A percentile compares a stretch with the other conserved stretches of the same genome.
Evolutionary conservation across 2,113 vertebrate genomes (phyloP).

Genomic region (Argyrosomus japonicus): DNA sequence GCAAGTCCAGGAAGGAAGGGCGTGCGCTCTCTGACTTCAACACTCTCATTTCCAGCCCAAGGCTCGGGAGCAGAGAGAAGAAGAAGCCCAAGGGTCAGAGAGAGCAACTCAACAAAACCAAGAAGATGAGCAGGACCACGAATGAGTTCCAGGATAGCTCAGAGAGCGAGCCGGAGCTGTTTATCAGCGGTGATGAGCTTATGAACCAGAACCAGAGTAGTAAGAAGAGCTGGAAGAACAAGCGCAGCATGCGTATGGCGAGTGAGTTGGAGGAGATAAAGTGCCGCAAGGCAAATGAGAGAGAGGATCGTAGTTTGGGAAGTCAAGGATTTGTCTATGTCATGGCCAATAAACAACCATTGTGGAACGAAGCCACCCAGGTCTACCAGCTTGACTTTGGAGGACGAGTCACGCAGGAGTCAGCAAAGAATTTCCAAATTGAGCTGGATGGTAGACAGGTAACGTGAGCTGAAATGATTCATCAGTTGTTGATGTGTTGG

Average conservation of each 20-base stretch:
- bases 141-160: slow-evolving; percentile 99
- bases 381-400: slow-evolving; percentile 99
- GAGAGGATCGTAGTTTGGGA: slow-evolving; percentile 94
- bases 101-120: slow-evolving; percentile 92
- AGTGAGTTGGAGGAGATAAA: slow-evolving; percentile 96
- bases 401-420: slow-evolving; percentile 98
- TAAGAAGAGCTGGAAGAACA: slow-evolving; percentile 98
- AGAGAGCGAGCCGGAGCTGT: slow-evolving; percentile 97
- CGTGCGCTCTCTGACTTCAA: slow-evolving; percentile 95
- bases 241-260: slow-evolving; percentile 91
- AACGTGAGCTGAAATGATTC: slow-evolving; percentile 32
- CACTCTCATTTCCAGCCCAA: slow-evolving; percentile 94
- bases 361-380: slow-evolving; percentile 98
- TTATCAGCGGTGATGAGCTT: slow-evolving; percentile 96
- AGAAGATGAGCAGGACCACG: slow-evolving; percentile 94
- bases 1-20: slow-evolving; percentile 94
- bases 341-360: slow-evolving; percentile 98
- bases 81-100: slow-evolving; percentile 97
- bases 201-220: slow-evolving; percentile 98
- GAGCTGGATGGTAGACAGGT: slow-evolving; percentile 98
- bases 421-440: slow-evolving; percentile 99
- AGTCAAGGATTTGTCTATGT: slow-evolving; percentile 98
- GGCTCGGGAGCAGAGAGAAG: slow-evolving; percentile 94
- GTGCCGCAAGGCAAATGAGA: slow-evolving; percentile 94
- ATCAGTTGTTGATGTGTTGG: background rate